Percentiles rank a stretch among this genome's conserved stretches.
These are phyloP conservation scores for Salmo trutta DNA, from an alignment of 2,797 vertebrate genomes.

Conservation along the genomic window DNA sequence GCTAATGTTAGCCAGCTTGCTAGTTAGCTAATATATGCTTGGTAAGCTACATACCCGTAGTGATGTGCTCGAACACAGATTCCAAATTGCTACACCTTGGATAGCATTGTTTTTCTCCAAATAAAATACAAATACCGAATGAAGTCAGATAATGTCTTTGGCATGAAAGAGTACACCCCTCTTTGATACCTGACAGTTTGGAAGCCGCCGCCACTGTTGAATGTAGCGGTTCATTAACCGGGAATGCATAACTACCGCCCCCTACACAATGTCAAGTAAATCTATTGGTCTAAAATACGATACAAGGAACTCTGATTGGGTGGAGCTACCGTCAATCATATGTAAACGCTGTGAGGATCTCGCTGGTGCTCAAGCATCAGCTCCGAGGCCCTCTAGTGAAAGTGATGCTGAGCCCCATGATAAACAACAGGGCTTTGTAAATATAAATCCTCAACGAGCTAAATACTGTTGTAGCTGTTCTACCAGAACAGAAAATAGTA, in stretches of 20 bases:
- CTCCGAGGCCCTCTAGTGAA: not conserved
- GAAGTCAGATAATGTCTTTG: not conserved
- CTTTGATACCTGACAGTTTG: not conserved
- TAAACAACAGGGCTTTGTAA: no score
- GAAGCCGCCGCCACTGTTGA: slow-evolving; percentile 15
- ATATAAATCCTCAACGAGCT: not conserved
- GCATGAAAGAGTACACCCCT: not conserved
- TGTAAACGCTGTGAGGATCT: not conserved
- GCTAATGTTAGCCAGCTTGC: not conserved
- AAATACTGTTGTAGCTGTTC: not conserved
- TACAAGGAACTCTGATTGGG: not conserved
- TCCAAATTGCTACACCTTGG: not conserved
- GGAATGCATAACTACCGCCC: slow-evolving; percentile 2
- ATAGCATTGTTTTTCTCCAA: not conserved
- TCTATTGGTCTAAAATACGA: slow-evolving; percentile 2
- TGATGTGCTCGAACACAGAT: not conserved
- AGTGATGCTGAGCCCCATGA: not conserved
- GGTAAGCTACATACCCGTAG: not conserved
- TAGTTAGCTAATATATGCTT: not conserved
- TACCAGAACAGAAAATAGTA: no score
- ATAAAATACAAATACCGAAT: not conserved
- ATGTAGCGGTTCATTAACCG: slow-evolving; percentile 10
- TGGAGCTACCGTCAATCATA: not conserved
- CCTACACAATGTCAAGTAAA: not conserved
- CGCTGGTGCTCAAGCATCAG: not conserved